These are phyloP conservation scores for Fundulus diaphanus DNA, from an alignment of 2,797 vertebrate genomes.

Conservation along the genomic window DNA sequence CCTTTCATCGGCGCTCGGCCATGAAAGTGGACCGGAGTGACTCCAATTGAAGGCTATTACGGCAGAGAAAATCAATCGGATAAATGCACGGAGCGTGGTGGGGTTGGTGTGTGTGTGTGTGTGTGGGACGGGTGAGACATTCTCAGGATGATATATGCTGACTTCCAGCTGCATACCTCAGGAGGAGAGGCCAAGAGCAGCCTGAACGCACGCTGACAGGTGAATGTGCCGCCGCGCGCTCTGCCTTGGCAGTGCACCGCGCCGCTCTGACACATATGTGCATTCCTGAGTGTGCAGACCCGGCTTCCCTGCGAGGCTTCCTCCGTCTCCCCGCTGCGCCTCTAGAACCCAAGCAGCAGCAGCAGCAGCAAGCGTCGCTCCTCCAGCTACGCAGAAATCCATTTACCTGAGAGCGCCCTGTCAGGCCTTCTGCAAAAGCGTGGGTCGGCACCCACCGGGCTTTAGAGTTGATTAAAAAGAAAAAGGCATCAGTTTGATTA, in stretches of 20 bases:
- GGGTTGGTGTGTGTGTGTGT: slow-evolving; percentile 33
- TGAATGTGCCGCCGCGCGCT: slow-evolving; percentile 19
- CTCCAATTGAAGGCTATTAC: slow-evolving; percentile 67
- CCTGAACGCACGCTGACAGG: not conserved
- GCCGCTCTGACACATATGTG: slow-evolving; percentile 73
- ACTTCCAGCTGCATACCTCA: slow-evolving; percentile 51
- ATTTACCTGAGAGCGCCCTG: slow-evolving; percentile 45
- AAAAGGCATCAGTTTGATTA: slow-evolving; percentile 42
- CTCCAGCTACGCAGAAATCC: slow-evolving; percentile 20
- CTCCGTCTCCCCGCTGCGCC: slow-evolving; percentile 13
- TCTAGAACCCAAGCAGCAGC: slow-evolving; percentile 18
- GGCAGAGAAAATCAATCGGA: slow-evolving; percentile 68
- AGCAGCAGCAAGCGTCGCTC: not conserved
- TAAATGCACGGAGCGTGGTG: slow-evolving; percentile 44
- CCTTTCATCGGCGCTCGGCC: slow-evolving; percentile 64
- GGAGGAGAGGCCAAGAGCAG: slow-evolving; percentile 33
- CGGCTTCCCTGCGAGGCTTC: slow-evolving; percentile 47
- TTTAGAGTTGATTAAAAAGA: slow-evolving; percentile 52
- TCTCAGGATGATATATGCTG: slow-evolving; percentile 23
- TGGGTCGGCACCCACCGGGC: slow-evolving; percentile 17
- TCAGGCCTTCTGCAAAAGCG: slow-evolving; percentile 45
- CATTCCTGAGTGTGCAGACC: slow-evolving; percentile 65
- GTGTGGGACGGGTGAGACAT: slow-evolving; percentile 17
- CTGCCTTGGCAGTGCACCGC: slow-evolving; percentile 45
- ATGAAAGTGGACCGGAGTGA: slow-evolving; percentile 65